Evolutionary conservation across 2,888 invertebrate genomes (phyloP).

Genomic region (Caenorhabditis japonica): DNA sequence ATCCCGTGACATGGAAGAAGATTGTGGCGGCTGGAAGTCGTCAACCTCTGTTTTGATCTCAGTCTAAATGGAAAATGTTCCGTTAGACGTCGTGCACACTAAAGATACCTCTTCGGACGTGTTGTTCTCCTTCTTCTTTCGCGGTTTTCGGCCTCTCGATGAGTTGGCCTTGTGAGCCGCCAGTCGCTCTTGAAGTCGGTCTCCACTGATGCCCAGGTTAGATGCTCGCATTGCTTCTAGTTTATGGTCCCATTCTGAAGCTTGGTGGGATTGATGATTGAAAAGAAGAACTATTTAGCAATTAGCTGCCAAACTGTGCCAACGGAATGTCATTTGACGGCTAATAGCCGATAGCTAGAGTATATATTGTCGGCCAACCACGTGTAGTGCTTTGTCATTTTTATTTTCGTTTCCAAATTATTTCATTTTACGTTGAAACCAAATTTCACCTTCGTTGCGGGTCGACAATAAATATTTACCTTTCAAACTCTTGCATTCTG

Average conservation of each 20-base stretch:
- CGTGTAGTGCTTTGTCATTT: too few relatives aligned
- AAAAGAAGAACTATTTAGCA: too few relatives aligned
- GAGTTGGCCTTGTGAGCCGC: constrained; percentile 65
- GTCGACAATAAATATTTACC: constrained; percentile 7
- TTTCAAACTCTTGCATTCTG: constrained; percentile 61
- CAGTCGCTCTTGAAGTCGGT: constrained; percentile 58
- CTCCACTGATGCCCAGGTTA: constrained; percentile 62
- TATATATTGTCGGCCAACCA: too few relatives aligned
- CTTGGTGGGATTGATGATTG: too few relatives aligned
- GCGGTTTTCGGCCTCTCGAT: constrained; percentile 64
- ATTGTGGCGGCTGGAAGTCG: constrained; percentile 27
- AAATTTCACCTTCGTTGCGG: neutral
- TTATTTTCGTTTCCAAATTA: too few relatives aligned
- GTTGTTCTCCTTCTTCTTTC: constrained; percentile 55
- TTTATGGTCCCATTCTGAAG: constrained; percentile 61
- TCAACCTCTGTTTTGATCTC: neutral
- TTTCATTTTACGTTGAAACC: neutral
- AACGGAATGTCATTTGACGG: too few relatives aligned
- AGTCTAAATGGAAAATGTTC: too few relatives aligned
- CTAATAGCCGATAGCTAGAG: too few relatives aligned
- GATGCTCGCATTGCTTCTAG: constrained; percentile 66
- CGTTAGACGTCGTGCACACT: too few relatives aligned
- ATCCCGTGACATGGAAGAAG: too few relatives aligned
- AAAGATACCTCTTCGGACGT: constrained; percentile 46
- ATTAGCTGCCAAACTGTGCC: too few relatives aligned